These are phyloP conservation scores for Dicycla oo DNA, from an alignment of 2,888 invertebrate species.

Conservation along the genomic window DNA sequence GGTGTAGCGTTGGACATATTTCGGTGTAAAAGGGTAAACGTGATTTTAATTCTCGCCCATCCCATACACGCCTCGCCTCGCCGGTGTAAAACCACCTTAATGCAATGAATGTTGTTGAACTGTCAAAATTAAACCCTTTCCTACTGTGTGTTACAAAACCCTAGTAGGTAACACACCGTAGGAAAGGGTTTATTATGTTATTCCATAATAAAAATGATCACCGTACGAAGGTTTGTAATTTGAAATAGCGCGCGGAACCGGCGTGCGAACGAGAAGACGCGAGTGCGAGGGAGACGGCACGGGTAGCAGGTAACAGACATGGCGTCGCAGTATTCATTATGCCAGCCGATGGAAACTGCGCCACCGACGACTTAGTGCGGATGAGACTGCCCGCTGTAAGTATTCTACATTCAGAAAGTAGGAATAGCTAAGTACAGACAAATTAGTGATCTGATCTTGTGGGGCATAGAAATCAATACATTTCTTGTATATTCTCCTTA, in stretches of 20 bases:
- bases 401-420: conserved; percentile 10
- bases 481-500: not conserved
- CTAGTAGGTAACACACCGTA: no score
- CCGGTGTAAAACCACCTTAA: no score
- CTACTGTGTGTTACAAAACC: no score
- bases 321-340: conserved; percentile 82
- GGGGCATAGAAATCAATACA: not conserved
- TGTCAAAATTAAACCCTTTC: no score
- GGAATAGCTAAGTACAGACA: no score
- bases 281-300: conserved; percentile 49
- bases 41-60: no score
- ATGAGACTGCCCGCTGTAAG: conserved; percentile 22
- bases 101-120: no score
- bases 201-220: not conserved
- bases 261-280: conserved; percentile 56
- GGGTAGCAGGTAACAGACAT: conserved; percentile 77
- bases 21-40: no score
- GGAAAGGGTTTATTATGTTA: no score
- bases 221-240: conserved; percentile 11
- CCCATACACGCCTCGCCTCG: no score
- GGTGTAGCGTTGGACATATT: no score
- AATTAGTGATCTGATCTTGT: not conserved
- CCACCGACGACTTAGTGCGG: conserved; percentile 20
- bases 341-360: conserved; percentile 73
- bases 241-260: conserved; percentile 54